Percentiles rank a stretch among this genome's conserved stretches.
Conservation (phyloP, 2,888 invertebrate species). For the Apodemia duryi region DNA sequence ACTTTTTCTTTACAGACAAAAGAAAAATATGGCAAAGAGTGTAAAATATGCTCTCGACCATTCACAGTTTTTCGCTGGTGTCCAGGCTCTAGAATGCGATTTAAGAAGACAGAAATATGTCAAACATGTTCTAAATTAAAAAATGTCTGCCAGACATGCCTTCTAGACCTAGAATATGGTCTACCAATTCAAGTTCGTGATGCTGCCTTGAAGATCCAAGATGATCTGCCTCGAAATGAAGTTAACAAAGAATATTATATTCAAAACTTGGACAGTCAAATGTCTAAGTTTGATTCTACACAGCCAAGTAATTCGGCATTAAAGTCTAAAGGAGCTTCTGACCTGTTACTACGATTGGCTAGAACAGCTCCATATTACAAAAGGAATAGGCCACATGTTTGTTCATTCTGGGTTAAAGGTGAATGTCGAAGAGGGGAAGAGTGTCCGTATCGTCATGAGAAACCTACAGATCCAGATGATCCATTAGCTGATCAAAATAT, state of each 20-base stretch:
- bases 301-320: conserved; percentile 81
- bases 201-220: conserved; percentile 92
- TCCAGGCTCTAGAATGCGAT: conserved; percentile 96
- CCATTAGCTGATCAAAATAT: conserved; percentile 97
- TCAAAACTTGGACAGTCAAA: conserved; percentile 91
- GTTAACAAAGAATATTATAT: conserved; percentile 97
- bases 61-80: conserved; percentile 98
- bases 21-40: conserved; percentile 96
- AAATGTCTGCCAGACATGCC: conserved; percentile 97
- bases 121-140: conserved; percentile 97
- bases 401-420: conserved; percentile 99
- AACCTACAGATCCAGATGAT: conserved; percentile 98
- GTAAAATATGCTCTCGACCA: conserved; percentile 95
- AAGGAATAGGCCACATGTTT: conserved; percentile 95
- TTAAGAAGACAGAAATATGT: conserved; percentile 97
- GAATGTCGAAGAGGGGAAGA: conserved; percentile 97
- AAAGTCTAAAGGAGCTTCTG: conserved; percentile 88
- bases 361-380: conserved; percentile 97
- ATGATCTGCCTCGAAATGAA: conserved; percentile 94
- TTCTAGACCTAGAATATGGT: conserved; percentile 95
- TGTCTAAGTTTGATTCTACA: conserved; percentile 69
- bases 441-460: conserved; percentile 97
- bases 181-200: conserved; percentile 93
- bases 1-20: conserved; percentile 85
- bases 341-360: conserved; percentile 91